Percentiles rank a stretch among this genome's conserved stretches.
phyloP scores from a whole-genome alignment of 2,113 vertebrate species.

The Tonatia bakeri region DNA sequence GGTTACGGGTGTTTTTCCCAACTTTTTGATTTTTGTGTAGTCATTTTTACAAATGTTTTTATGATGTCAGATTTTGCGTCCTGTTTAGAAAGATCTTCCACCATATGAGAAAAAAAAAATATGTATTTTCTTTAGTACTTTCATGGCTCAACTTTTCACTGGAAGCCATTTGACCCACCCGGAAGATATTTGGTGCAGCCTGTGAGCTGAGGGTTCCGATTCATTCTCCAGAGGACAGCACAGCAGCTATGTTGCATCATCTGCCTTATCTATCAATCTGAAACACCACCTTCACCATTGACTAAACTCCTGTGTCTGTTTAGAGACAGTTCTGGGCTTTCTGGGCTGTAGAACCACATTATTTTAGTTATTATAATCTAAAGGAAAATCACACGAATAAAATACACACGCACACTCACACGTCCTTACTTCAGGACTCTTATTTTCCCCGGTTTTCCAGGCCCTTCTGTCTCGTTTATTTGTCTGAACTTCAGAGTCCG shows the following conservation, averaged over 20 bases:
- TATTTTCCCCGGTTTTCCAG: neutral
- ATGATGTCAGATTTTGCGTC: neutral
- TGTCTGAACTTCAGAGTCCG: neutral
- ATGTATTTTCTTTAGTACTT: neutral
- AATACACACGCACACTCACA: neutral
- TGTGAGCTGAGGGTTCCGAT: neutral
- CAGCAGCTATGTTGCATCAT: neutral
- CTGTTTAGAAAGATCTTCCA: neutral
- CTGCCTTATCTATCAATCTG: neutral
- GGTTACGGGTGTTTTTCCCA: neutral
- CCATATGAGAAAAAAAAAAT: neutral
- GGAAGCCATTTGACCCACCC: neutral
- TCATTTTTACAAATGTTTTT: neutral
- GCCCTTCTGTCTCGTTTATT: neutral
- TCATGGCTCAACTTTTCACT: neutral
- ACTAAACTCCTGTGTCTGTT: neutral
- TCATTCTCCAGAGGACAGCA: neutral
- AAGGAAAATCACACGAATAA: conserved; percentile 3
- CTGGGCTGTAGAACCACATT: neutral
- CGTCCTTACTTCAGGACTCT: neutral
- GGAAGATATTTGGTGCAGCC: neutral
- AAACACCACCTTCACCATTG: neutral
- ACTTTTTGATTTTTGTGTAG: neutral
- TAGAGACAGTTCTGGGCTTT: neutral
- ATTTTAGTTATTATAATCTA: conserved; percentile 6